Evolutionary conservation across 2,797 vertebrate genomes (phyloP).

Genomic region (Bovichtus variegatus): DNA sequence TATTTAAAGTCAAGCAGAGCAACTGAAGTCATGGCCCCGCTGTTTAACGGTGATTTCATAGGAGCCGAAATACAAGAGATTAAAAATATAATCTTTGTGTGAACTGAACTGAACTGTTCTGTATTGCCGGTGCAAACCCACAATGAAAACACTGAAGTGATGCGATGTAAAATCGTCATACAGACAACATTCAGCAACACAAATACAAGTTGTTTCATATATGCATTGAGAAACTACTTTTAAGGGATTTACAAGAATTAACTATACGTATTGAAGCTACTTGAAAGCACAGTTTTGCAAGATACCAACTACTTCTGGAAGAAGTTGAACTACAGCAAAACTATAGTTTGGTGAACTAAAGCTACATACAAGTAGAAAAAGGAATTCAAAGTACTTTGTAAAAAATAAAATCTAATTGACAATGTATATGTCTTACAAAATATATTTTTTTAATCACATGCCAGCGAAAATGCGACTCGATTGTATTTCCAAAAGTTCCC

Average conservation of each 20-base stretch:
- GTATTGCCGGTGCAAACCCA: not conserved
- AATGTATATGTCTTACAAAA: too few species aligned
- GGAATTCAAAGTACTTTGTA: too few species aligned
- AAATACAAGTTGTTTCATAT: not conserved
- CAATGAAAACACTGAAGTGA: not conserved
- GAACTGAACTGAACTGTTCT: not conserved
- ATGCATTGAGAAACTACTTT: not conserved
- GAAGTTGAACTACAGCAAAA: too few species aligned
- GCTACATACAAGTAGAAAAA: too few species aligned
- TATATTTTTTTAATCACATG: too few species aligned
- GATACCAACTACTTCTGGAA: too few species aligned
- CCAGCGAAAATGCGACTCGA: too few species aligned
- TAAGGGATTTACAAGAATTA: not conserved
- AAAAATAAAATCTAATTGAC: too few species aligned
- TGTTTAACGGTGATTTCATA: constrained; percentile 48
- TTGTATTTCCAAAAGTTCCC: too few species aligned
- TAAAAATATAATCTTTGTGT: constrained; percentile 9
- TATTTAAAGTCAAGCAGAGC: constrained; percentile 67
- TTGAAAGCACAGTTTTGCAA: too few species aligned
- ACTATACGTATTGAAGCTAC: too few species aligned
- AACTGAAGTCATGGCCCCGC: constrained; percentile 47
- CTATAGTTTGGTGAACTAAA: too few species aligned
- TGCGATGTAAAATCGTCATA: not conserved
- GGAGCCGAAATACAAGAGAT: constrained; percentile 31
- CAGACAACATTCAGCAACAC: not conserved